Evolutionary conservation across 1,140 invertebrate genomes (phyloP).

Genomic region (Hylaeus volcanicus): DNA sequence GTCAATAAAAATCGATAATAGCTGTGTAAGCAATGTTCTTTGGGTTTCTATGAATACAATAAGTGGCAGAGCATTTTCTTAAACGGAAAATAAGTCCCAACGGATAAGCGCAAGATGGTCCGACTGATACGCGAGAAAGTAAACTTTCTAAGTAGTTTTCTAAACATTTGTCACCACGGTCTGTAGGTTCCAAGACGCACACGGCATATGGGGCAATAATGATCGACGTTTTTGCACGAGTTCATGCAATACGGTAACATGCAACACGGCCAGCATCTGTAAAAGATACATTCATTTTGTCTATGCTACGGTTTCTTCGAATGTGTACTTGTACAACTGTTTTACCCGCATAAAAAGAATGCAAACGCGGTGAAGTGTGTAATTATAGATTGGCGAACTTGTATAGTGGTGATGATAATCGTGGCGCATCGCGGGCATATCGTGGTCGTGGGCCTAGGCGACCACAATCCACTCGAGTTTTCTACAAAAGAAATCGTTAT

Average conservation of each 20-base stretch:
- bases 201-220: conserved; percentile 82
- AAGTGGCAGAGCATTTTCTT: not conserved
- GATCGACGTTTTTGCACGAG: conserved; percentile 81
- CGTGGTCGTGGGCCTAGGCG: conserved; percentile 69
- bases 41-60: not conserved
- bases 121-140: conserved; percentile 10
- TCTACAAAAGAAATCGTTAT: conserved; percentile 31
- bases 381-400: conserved; percentile 64
- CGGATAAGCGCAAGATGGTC: not conserved
- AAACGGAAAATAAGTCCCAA: not conserved
- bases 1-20: not conserved
- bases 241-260: conserved; percentile 82
- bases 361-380: conserved; percentile 71
- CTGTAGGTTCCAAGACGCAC: conserved; percentile 79
- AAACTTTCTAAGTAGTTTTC: conserved; percentile 21
- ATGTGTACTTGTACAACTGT: not conserved
- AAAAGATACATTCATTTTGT: conserved; percentile 34
- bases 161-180: conserved; percentile 63
- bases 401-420: conserved; percentile 70
- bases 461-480: conserved; percentile 50
- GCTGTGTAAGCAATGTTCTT: not conserved
- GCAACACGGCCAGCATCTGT: conserved; percentile 82
- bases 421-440: conserved; percentile 74
- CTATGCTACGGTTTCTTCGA: not conserved
- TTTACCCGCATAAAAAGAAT: conserved; percentile 57